Evolutionary conservation across 2,113 vertebrate species (phyloP).

Genomic region (Syngnathus typhle): DNA sequence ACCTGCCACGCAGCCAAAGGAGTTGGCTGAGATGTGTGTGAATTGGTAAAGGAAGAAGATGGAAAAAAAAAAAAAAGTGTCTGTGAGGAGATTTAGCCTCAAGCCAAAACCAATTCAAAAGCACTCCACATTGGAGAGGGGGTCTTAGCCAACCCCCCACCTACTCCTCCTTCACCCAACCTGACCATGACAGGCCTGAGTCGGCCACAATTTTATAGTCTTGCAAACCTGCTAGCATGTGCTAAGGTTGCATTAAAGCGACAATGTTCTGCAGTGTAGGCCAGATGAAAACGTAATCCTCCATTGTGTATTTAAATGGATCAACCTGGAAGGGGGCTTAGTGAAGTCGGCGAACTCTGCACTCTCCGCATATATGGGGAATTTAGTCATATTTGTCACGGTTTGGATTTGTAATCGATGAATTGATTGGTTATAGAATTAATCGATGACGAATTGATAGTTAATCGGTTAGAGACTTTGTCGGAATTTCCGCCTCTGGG

Average conservation of each 20-base stretch:
- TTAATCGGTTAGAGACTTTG: too few relatives aligned
- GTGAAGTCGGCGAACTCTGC: constrained; percentile 29
- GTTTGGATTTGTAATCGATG: too few relatives aligned
- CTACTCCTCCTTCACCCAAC: constrained; percentile 33
- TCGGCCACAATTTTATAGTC: constrained; percentile 1
- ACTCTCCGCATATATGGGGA: neutral
- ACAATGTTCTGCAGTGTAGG: constrained; percentile 35
- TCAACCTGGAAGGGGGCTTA: constrained; percentile 52
- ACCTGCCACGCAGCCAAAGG: constrained; percentile 52
- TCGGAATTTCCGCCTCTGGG: too few relatives aligned
- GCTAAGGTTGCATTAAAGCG: constrained; percentile 47
- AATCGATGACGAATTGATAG: too few relatives aligned
- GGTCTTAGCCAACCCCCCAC: constrained; percentile 43
- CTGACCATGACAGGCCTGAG: constrained; percentile 34
- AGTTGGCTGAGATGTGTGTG: constrained; percentile 45
- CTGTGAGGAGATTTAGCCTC: constrained; percentile 61
- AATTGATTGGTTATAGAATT: too few relatives aligned
- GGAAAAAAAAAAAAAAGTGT: constrained; percentile 50
- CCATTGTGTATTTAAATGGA: constrained; percentile 61
- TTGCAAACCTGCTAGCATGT: constrained; percentile 6
- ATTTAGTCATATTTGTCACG: neutral
- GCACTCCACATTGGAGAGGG: constrained; percentile 61
- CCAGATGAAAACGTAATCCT: constrained; percentile 61
- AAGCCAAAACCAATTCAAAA: constrained; percentile 66
- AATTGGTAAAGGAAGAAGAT: constrained; percentile 43